A percentile compares a stretch with the other conserved stretches of the same genome.
phyloP scores from a whole-genome alignment of 2,113 vertebrate genomes.

The Henicopernis longicauda region DNA sequence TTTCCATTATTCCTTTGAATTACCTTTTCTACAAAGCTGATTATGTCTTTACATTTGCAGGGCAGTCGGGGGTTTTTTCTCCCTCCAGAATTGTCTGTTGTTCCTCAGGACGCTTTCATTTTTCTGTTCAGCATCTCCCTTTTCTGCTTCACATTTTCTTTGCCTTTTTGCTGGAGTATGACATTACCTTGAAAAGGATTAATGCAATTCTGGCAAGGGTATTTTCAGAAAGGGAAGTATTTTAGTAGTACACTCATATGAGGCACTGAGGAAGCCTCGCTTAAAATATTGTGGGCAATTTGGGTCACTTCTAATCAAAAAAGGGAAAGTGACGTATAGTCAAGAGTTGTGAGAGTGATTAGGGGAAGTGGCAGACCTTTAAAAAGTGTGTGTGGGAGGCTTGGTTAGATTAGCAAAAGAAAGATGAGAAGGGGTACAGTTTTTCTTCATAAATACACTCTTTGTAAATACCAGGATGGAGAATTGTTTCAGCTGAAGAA shows the following conservation, averaged over 20 bases:
- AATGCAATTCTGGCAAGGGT: not conserved
- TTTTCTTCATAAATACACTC: not conserved
- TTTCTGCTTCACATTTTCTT: not conserved
- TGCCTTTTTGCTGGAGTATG: not conserved
- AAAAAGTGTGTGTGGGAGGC: not conserved
- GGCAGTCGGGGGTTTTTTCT: not conserved
- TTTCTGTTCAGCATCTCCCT: not conserved
- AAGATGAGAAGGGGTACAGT: not conserved
- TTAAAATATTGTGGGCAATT: not conserved
- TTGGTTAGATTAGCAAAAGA: not conserved
- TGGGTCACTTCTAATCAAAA: constrained; percentile 14
- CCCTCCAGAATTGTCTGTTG: not conserved
- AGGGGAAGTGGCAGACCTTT: not conserved
- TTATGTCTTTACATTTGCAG: not conserved
- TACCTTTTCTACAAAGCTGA: constrained; percentile 34
- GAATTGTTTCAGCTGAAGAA: not conserved
- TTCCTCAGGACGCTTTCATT: not conserved
- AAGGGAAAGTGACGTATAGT: not conserved
- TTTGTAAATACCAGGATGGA: not conserved
- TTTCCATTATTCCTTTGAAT: constrained; percentile 26
- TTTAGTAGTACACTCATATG: not conserved
- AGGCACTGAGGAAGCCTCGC: not conserved
- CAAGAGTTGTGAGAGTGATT: not conserved
- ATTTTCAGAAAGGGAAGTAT: constrained; percentile 26
- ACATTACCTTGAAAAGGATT: constrained; percentile 26